A percentile compares a stretch with the other conserved stretches of the same genome.
These are phyloP conservation scores for Clarias fuscus DNA, from an alignment of 2,797 vertebrate species.

Conservation along the genomic window DNA sequence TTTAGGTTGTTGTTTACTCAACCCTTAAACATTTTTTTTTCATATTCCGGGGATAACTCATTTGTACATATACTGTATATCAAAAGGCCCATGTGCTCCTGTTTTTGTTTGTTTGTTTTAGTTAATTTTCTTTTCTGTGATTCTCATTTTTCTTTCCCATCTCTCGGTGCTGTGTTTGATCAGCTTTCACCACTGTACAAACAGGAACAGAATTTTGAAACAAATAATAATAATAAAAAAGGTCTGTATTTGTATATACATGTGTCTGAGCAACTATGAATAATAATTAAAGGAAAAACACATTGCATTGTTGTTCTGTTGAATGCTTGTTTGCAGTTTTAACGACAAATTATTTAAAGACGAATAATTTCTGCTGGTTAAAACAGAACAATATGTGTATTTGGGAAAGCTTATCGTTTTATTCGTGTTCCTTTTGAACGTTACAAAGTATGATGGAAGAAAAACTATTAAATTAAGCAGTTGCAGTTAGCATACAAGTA, in stretches of 20 bases:
- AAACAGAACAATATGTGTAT: neutral
- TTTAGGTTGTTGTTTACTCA: neutral
- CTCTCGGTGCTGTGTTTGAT: constrained; percentile 87
- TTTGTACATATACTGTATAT: constrained; percentile 75
- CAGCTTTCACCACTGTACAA: constrained; percentile 95
- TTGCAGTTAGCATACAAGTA: neutral
- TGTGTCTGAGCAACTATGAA: constrained; percentile 97
- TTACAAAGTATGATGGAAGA: neutral
- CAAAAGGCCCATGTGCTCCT: constrained; percentile 79
- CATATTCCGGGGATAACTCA: constrained; percentile 69
- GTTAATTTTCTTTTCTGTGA: constrained; percentile 52
- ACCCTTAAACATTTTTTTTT: neutral
- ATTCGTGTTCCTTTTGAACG: neutral
- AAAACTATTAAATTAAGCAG: neutral
- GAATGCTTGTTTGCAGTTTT: constrained; percentile 35
- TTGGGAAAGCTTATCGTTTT: neutral
- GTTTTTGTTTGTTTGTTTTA: constrained; percentile 70
- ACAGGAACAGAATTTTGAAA: constrained; percentile 71
- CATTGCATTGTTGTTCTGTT: constrained; percentile 81
- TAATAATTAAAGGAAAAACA: constrained; percentile 75
- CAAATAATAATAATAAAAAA: constrained; percentile 78
- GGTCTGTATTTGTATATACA: constrained; percentile 99
- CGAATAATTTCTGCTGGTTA: too few species aligned
- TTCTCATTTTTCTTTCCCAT: constrained; percentile 80
- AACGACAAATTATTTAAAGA: neutral